Base-by-base conservation (phyloP, 2,888 invertebrate species). In the Cephus pulcher region DNA sequence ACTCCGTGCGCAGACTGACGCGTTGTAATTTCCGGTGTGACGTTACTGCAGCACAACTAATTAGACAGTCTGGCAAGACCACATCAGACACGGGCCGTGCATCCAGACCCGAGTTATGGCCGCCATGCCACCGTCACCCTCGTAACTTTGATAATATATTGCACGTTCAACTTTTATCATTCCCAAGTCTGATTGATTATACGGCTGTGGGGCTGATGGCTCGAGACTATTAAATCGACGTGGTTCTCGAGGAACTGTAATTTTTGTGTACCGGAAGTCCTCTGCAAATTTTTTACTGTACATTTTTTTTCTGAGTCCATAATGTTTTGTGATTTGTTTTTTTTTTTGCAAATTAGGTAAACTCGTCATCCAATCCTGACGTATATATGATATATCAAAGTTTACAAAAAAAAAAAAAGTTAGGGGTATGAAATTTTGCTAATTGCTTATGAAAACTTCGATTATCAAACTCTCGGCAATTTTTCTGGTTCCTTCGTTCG, bases 11-110 rank as follows among this genome's bases (percentile, higher is more conserved):
- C 77, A 75, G 77, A 80, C 82, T 56, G 82, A 82, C 80, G 81
- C 85, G 82, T 85, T 84, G 86, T 85, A 85, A 85, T 86, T 85
- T 86, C 82, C 82, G 83, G 79, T 78, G 79, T 79, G 78, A 79
- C 81, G 80, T 75, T 75, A 82, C 76, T 80, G 75, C 35, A 75
- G 73, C 80, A 83, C 80, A 83, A 86, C 85, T 86, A 86, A 86
- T 86, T 84, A 82, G 83, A 83, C 82, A 77, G 78, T 75, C 78
- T 78, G 78, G 77, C 70, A 78, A 77, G 78, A 79, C 79, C 69
- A 76, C 77, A 77, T 77, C 75, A 78, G 77, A 75, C 76, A 75
- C 76, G 23, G 78, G 78, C 76, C 77, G 76, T 81, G 79, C 80
- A 81, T 77, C 75, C 40, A 77, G 80, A 56, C 76, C 73, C 34